Evolutionary conservation across 2,113 vertebrate species (phyloP).

Genomic region (Esox niger): DNA sequence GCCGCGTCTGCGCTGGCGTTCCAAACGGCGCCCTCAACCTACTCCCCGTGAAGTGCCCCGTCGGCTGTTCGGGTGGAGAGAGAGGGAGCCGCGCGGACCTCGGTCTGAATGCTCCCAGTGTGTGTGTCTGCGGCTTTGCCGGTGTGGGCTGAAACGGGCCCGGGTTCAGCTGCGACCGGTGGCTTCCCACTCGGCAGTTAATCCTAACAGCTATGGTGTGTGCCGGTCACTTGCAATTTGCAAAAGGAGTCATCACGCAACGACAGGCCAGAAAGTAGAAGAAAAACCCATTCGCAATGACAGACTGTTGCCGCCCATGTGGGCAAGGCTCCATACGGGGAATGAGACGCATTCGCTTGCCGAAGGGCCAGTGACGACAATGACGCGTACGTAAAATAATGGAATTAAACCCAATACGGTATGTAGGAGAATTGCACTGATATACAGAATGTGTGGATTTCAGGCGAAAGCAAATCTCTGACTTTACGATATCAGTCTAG

Average conservation of each 20-base stretch:
- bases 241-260: slow-evolving; percentile 24
- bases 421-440: no score
- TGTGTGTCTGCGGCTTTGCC: slow-evolving; percentile 6
- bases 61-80: no score
- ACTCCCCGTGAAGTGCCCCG: no score
- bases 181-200: background rate
- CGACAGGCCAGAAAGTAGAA: background rate
- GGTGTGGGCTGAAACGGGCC: background rate
- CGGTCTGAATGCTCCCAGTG: slow-evolving; percentile 5
- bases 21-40: no score
- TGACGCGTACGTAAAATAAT: no score
- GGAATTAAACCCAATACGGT: no score
- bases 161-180: slow-evolving; percentile 2
- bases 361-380: background rate
- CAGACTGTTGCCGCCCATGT: no score
- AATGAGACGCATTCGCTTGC: background rate
- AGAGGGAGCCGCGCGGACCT: background rate
- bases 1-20: background rate
- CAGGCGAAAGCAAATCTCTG: background rate
- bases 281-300: background rate
- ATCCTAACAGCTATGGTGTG: slow-evolving; percentile 10
- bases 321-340: background rate
- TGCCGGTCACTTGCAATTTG: slow-evolving; percentile 17
- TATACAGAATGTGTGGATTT: background rate
- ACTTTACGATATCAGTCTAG: background rate